Conservation (phyloP, 1,140 invertebrate genomes). For the Meloidogyne hapla region DNA sequence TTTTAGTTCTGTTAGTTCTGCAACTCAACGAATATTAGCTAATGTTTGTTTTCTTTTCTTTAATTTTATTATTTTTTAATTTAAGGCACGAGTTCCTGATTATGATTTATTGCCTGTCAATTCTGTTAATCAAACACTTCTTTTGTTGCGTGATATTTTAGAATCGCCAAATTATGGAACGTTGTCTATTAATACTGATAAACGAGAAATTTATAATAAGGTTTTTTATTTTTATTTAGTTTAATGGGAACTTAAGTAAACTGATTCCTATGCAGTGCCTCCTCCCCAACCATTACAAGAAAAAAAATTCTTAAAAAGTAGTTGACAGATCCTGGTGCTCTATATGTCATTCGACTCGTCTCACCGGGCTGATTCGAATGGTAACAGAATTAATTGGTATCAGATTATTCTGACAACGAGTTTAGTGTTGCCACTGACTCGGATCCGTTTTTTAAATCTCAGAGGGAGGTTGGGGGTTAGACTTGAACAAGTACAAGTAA, state of each 20-base stretch:
- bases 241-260: conserved; percentile 6
- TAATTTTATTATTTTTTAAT: conserved; percentile 13
- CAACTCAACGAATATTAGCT: conserved; percentile 53
- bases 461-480: no score
- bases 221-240: conserved; percentile 24
- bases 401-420: no score
- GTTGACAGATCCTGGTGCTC: no score
- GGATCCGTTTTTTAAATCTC: no score
- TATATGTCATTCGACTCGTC: no score
- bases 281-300: no score
- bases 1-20: conserved; percentile 48
- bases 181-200: conserved; percentile 52
- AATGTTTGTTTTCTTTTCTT: conserved; percentile 30
- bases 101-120: conserved; percentile 60
- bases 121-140: conserved; percentile 52
- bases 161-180: conserved; percentile 58
- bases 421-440: no score
- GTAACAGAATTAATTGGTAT: no score
- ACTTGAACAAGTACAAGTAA: no score
- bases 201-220: conserved; percentile 55
- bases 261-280: no score
- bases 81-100: conserved; percentile 44
- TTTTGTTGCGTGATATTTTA: conserved; percentile 56
- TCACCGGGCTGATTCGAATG: no score
- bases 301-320: no score